These are phyloP conservation scores for Dusona sp. DNA, from an alignment of 2,888 invertebrate species.

Conservation along the genomic window DNA sequence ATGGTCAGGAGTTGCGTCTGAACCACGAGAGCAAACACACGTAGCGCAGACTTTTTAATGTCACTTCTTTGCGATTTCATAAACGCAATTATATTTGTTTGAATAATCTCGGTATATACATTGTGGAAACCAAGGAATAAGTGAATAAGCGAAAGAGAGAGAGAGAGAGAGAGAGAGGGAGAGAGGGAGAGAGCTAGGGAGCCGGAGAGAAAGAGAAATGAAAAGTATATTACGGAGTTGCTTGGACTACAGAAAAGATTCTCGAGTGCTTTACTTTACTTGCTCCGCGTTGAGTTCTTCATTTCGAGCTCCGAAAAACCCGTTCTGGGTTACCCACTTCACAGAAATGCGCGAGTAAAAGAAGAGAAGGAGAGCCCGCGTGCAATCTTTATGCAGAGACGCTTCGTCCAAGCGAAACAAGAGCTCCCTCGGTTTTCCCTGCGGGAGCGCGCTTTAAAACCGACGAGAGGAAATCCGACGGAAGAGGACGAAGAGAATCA, in stretches of 20 bases:
- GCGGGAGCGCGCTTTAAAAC: constrained; percentile 50
- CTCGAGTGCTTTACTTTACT: constrained; percentile 54
- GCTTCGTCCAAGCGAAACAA: constrained; percentile 47
- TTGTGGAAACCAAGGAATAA: constrained; percentile 19
- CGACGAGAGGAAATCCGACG: constrained; percentile 33
- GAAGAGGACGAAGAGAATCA: constrained; percentile 32
- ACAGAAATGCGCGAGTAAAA: constrained; percentile 3
- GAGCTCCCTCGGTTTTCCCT: constrained; percentile 20
- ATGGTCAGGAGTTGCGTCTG: constrained; percentile 12
- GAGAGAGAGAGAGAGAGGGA: not conserved
- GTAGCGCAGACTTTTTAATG: constrained; percentile 31
- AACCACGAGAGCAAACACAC: constrained; percentile 26
- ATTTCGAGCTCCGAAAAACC: constrained; percentile 29
- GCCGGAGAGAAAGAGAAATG: constrained; percentile 14
- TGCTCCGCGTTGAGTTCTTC: constrained; percentile 20
- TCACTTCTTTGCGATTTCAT: constrained; percentile 45
- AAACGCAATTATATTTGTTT: constrained; percentile 61
- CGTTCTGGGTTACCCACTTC: constrained; percentile 10
- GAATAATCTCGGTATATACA: constrained; percentile 43
- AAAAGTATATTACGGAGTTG: constrained; percentile 22
- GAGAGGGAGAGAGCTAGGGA: not conserved
- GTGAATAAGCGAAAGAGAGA: constrained; percentile 11
- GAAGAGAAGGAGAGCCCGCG: constrained; percentile 27
- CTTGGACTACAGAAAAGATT: constrained; percentile 22
- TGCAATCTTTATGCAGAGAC: constrained; percentile 59